A percentile compares a stretch with the other conserved stretches of the same genome.
Evolutionary conservation across 2,797 vertebrate species (phyloP).

Genomic region (Acrossocheilus wenchowensis): DNA sequence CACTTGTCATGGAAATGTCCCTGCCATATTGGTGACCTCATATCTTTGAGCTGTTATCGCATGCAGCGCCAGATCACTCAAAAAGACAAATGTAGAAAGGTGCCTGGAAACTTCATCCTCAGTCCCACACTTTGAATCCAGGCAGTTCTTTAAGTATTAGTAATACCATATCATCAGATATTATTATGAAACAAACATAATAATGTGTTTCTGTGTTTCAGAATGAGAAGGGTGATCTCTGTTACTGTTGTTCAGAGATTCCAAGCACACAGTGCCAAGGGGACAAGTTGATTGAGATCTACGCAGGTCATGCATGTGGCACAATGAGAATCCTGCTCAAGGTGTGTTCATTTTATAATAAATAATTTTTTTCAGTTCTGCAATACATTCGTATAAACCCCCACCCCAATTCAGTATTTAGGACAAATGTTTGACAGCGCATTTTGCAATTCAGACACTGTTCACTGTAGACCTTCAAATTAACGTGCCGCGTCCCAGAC

Average conservation of each 20-base stretch:
- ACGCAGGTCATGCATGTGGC: constrained; percentile 80
- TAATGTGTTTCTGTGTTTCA: constrained; percentile 55
- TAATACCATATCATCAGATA: neutral
- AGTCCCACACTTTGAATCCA: neutral
- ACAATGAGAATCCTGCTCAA: constrained; percentile 85
- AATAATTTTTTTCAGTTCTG: neutral
- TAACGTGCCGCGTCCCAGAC: no score
- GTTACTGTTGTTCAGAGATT: constrained; percentile 85
- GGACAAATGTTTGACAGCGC: no score
- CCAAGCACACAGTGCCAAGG: constrained; percentile 76
- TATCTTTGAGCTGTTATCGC: constrained; percentile 15
- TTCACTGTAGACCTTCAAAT: no score
- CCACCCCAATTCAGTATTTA: no score
- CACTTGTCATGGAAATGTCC: constrained; percentile 9
- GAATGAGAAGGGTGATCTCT: constrained; percentile 77
- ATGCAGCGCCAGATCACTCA: neutral
- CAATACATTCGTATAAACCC: no score
- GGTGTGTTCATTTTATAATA: constrained; percentile 67
- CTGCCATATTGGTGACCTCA: constrained; percentile 3
- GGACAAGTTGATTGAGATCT: constrained; percentile 80
- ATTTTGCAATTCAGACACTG: no score
- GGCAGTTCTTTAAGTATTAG: neutral
- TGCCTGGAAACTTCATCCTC: neutral
- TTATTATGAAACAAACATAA: neutral
- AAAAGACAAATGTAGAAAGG: neutral